phyloP scores from a whole-genome alignment of 2,888 invertebrate genomes.

The Biston stratarius region DNA sequence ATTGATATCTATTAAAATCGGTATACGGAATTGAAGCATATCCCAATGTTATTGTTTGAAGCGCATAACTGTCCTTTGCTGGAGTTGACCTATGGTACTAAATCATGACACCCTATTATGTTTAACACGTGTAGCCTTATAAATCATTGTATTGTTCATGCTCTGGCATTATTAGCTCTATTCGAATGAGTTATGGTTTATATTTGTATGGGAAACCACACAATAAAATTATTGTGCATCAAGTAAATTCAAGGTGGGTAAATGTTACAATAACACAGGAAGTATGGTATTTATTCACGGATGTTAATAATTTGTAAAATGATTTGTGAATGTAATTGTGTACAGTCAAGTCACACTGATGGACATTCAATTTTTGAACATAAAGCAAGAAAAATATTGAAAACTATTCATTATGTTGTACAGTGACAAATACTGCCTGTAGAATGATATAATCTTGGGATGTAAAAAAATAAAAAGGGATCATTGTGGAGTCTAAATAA shows the following conservation, averaged over 20 bases:
- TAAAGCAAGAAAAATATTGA: conserved; percentile 1
- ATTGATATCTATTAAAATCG: conserved; percentile 5
- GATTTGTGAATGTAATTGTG: conserved; percentile 10
- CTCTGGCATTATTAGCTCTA: conserved; percentile 16
- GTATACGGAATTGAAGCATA: conserved; percentile 4
- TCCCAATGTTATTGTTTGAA: conserved; percentile 7
- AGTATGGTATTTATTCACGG: conserved; percentile 22
- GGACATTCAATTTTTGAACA: neutral
- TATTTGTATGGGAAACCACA: conserved; percentile 5
- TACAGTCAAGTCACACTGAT: neutral
- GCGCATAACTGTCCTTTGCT: conserved; percentile 18
- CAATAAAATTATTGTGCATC: conserved; percentile 16
- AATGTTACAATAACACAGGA: conserved; percentile 26
- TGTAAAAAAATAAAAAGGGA: too few relatives aligned
- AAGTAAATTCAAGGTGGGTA: conserved; percentile 24
- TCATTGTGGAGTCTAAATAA: too few relatives aligned
- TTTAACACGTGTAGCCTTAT: conserved; percentile 31
- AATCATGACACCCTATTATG: conserved; percentile 34
- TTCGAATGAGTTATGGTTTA: neutral
- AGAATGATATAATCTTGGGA: neutral
- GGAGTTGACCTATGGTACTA: conserved; percentile 28
- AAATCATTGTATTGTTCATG: conserved; percentile 26
- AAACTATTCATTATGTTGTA: neutral
- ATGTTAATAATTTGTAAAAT: conserved; percentile 16
- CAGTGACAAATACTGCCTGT: neutral